phyloP scores from a whole-genome alignment of 2,888 invertebrate species.

The Andrena bicolor region DNA sequence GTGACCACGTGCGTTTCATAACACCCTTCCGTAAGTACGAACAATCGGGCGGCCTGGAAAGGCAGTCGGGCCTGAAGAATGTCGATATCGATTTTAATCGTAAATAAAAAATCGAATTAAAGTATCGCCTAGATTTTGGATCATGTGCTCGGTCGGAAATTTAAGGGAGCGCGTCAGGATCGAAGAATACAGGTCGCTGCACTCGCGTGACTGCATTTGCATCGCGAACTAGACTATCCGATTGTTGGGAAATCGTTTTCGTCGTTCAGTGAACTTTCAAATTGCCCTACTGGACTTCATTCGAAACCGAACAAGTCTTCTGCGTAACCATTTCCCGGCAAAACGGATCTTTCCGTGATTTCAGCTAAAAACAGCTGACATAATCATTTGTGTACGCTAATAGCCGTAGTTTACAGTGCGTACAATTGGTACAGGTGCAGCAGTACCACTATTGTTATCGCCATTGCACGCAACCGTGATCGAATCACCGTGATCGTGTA shows the following conservation, averaged over 20 bases:
- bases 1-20: slow-evolving; percentile 75
- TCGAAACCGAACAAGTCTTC: neutral
- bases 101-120: slow-evolving; percentile 34
- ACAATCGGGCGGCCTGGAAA: slow-evolving; percentile 76
- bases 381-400: slow-evolving; percentile 29
- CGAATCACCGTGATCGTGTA: slow-evolving; percentile 34
- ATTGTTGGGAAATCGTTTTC: slow-evolving; percentile 36
- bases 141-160: neutral
- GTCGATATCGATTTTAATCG: slow-evolving; percentile 45
- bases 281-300: slow-evolving; percentile 7
- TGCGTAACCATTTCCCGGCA: neutral
- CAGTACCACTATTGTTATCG: slow-evolving; percentile 23
- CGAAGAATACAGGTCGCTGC: slow-evolving; percentile 49
- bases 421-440: slow-evolving; percentile 49
- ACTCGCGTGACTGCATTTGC: slow-evolving; percentile 48
- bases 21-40: slow-evolving; percentile 72
- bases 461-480: slow-evolving; percentile 27
- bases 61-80: slow-evolving; percentile 75
- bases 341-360: slow-evolving; percentile 38
- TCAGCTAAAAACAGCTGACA: slow-evolving; percentile 3
- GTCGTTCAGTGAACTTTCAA: slow-evolving; percentile 25
- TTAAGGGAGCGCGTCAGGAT: slow-evolving; percentile 32
- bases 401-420: slow-evolving; percentile 14
- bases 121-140: neutral
- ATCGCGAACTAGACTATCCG: slow-evolving; percentile 13